Base-by-base conservation (phyloP, 2,888 invertebrate genomes). In the Brachyopa scutellaris region DNA sequence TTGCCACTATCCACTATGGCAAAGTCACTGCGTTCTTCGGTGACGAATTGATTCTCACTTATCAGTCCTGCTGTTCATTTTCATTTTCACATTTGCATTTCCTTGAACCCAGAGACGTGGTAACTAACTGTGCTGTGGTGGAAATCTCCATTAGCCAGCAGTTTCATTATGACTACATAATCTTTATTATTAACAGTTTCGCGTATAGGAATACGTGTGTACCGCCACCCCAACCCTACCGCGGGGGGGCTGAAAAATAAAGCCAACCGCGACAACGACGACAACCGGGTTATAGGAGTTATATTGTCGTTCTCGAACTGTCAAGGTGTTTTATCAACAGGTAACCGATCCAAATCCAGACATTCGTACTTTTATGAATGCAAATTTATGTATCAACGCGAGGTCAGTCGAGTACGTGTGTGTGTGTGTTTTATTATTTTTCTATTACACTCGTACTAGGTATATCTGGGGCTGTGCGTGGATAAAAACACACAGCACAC, bases 301-400 rank as follows among this genome's bases (percentile, higher is more conserved):
- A 40, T 66, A 9, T 21, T 42, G 9, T 11, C 19, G 21, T 42
- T 59, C 26, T 40, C 31, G 11, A 61, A 29, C 29, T 36, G 23
- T 36, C 61, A 69, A 69, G 69, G 76, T 76, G 31, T 51, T 45
- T 53, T 51, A 69, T 36, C 53, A 76, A 61, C 36, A 69, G 76
- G 77, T 62, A 8, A 61, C 40, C 42, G 33, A 31, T 40, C 13
- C 49, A 59, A 69, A 57, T 51, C 42, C 61, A 72, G 53, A n/a
- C 23, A 61, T 11, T 42, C 17, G 51, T 70, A 31, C 6, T 7
- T 49, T 70, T 13, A 62, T 64, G 11, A 47, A 73, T 64, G 62
- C 53, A 64, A 73, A 73, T 73, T 55, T 73, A 73, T 73, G 73
- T 62, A 73, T 73, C 55, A 21, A 17, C n/a, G 26, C 62, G 47